Conservation (phyloP, 2,888 invertebrate genomes). For the Chouioia cunea region DNA sequence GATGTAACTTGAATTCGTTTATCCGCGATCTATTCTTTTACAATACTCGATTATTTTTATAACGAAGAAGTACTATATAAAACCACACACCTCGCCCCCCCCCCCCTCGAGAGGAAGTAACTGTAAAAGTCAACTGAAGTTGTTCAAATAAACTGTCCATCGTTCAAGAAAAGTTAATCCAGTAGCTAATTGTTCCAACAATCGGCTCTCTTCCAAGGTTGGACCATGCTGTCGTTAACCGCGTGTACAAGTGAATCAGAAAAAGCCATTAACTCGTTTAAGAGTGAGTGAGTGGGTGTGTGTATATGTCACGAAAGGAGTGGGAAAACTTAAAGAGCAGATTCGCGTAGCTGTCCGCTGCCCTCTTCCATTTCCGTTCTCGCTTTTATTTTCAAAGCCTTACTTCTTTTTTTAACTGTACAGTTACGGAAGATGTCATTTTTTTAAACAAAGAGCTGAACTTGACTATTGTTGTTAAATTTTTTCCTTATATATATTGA, state of each 20-base stretch:
- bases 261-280: constrained; percentile 45
- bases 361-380: too few species aligned
- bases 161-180: constrained; percentile 33
- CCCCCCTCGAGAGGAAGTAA: too few species aligned
- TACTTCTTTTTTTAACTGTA: too few species aligned
- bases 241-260: constrained; percentile 35
- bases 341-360: constrained; percentile 15
- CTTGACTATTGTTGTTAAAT: too few species aligned
- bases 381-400: too few species aligned
- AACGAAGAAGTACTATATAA: too few species aligned
- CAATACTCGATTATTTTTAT: neutral
- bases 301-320: constrained; percentile 9
- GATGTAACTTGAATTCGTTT: neutral
- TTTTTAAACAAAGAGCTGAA: too few species aligned
- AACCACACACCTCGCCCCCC: too few species aligned
- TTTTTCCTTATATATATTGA: too few species aligned
- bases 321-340: constrained; percentile 34
- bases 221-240: constrained; percentile 43
- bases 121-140: constrained; percentile 1
- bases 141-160: constrained; percentile 1
- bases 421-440: too few species aligned
- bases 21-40: constrained; percentile 27
- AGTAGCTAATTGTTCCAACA: constrained; percentile 45
- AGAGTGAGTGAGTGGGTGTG: constrained; percentile 15
- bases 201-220: constrained; percentile 43